phyloP scores from a whole-genome alignment of 1,140 invertebrate species.

The Mamestra configurata region DNA sequence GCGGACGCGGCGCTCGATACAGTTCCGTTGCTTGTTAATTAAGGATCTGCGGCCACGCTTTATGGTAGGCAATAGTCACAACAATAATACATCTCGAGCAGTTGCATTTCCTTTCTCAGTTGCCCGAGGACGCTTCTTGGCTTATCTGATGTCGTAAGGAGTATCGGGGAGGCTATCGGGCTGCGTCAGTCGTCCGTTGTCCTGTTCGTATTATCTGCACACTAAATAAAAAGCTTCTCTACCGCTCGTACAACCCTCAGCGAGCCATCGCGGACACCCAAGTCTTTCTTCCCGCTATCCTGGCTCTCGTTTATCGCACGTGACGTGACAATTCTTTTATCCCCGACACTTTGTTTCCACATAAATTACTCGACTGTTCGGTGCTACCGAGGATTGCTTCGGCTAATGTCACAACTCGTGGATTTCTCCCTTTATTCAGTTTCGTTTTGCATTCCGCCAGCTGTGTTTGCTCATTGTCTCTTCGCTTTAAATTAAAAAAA shows the following conservation, averaged over 20 bases:
- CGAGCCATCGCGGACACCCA: conserved; percentile 47
- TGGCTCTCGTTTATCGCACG: conserved; percentile 69
- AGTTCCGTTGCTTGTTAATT: conserved; percentile 80
- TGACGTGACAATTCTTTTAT: conserved; percentile 80
- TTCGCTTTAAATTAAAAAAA: conserved; percentile 82
- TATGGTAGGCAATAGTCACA: conserved; percentile 81
- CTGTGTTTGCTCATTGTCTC: conserved; percentile 87
- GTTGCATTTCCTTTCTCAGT: conserved; percentile 77
- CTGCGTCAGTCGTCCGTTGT: conserved; percentile 69
- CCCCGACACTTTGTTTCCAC: conserved; percentile 75
- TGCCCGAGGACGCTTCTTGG: conserved; percentile 61
- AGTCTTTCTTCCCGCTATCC: conserved; percentile 57
- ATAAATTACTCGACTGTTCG: conserved; percentile 75
- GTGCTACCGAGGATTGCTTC: conserved; percentile 70
- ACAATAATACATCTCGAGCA: conserved; percentile 81
- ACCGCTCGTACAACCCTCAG: conserved; percentile 52
- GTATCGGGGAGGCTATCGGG: conserved; percentile 64
- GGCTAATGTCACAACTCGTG: conserved; percentile 66
- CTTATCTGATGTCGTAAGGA: conserved; percentile 82
- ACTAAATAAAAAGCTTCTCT: conserved; percentile 71
- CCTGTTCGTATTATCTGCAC: conserved; percentile 68
- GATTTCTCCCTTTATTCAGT: conserved; percentile 67
- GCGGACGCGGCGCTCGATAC: conserved; percentile 57
- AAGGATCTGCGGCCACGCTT: conserved; percentile 74
- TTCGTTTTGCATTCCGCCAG: conserved; percentile 85